Conservation (phyloP, 2,797 vertebrate species). For the Poecilia gillii region DNA sequence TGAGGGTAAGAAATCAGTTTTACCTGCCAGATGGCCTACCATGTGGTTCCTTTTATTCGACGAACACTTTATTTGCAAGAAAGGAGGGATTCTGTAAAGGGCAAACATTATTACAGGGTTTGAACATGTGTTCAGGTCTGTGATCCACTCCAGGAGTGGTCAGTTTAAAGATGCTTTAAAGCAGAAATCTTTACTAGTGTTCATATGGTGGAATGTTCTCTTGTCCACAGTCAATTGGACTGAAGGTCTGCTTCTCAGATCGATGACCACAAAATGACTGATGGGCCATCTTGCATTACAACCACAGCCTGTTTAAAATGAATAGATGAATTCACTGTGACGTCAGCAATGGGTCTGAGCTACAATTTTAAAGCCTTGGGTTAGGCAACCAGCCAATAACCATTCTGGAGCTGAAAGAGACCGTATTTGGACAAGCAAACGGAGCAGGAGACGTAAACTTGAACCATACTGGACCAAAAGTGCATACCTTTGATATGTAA, state of each 20-base stretch:
- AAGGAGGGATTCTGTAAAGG: neutral
- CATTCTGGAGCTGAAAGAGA: neutral
- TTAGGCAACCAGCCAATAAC: neutral
- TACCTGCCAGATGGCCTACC: neutral
- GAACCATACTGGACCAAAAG: neutral
- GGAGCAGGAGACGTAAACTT: neutral
- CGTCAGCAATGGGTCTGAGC: neutral
- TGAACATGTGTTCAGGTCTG: conserved; percentile 3
- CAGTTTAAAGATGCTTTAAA: neutral
- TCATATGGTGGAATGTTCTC: neutral
- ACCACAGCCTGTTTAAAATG: neutral
- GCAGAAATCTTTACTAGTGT: conserved; percentile 5
- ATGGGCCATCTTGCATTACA: neutral
- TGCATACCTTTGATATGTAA: neutral
- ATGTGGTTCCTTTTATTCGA: neutral
- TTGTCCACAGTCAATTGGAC: neutral
- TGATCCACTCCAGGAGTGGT: neutral
- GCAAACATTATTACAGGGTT: conserved; percentile 7
- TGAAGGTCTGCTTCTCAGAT: neutral
- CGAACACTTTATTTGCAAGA: conserved; percentile 5
- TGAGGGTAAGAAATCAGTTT: conserved; percentile 12
- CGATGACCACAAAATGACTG: neutral
- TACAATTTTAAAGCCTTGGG: conserved; percentile 10
- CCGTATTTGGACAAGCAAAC: conserved; percentile 2
- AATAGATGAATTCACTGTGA: neutral